Base-by-base conservation (phyloP, 2,888 invertebrate species). In the Xanthia icteritia region DNA sequence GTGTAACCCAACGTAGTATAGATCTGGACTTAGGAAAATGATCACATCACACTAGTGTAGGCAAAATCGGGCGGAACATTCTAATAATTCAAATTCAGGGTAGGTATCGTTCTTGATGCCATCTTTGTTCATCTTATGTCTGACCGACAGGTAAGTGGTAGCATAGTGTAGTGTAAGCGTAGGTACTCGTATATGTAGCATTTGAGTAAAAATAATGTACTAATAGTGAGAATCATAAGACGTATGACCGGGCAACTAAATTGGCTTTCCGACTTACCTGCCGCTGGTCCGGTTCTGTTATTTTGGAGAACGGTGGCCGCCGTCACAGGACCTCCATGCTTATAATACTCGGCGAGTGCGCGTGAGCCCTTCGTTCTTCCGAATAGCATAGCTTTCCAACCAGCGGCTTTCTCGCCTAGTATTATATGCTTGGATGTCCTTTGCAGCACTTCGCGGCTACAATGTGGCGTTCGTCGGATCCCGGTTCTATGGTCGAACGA, bases 251-350 rank as follows among this genome's bases (percentile, higher is more conserved):
- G 23, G 54, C 70, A 39, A 42, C n/a, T 42, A 4, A 13, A 80
- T 27, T 74, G 51, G 58, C 81, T 51, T 36, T 65, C 51, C 77
- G 63, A 70, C 68, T 31, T 42, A 73, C 71, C 71, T 69, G 81
- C 87, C 90, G 92, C 92, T 93, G 93, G 91, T 88, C 86, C 86
- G 88, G 84, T 83, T 87, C 90, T 94, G 95, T 95, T 95, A 95
- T 95, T 95, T 94, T 91, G 95, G 93, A 94, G 95, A 94, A 95
- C 94, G 94, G 92, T 92, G 93, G 94, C 91, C 92, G 92, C 93
- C 91, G 91, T 92, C 89, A 89, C 90, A 81, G 91, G 92, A 93
- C 91, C 87, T 93, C 94, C 94, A 93, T 88, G 92, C 92, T 83
- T 95, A 93, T 94, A 95, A 95, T 95, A 95, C 95, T 95, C 93